A percentile compares a stretch with the other conserved stretches of the same genome.
Evolutionary conservation across 1,140 invertebrate genomes (phyloP).

Genomic region (Drosophila miranda): DNA sequence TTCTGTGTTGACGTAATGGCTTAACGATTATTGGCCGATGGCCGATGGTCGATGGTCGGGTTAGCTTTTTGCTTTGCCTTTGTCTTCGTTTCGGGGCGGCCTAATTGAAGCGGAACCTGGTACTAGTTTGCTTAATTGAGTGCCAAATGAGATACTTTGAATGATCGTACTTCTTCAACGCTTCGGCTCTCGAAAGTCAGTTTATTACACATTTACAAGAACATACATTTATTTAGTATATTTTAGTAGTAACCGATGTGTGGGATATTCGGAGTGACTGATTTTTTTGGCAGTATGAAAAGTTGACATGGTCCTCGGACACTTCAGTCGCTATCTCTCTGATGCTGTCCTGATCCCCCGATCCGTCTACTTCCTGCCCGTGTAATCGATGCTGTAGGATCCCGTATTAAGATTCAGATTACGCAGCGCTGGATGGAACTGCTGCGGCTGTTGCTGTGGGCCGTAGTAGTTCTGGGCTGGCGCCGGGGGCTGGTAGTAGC

Average conservation of each 20-base stretch:
- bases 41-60: constrained; percentile 41
- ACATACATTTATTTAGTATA: constrained; percentile 36
- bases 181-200: constrained; percentile 41
- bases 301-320: constrained; percentile 66
- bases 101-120: constrained; percentile 67
- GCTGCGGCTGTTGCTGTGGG: constrained; percentile 71
- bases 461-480: constrained; percentile 59
- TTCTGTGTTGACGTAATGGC: constrained; percentile 72
- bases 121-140: constrained; percentile 31
- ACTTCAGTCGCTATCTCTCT: constrained; percentile 70
- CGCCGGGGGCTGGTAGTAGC: constrained; percentile 80
- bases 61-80: constrained; percentile 19
- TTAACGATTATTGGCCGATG: constrained; percentile 53
- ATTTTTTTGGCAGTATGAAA: constrained; percentile 72
- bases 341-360: constrained; percentile 5
- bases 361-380: constrained; percentile 68
- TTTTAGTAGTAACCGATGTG: constrained; percentile 21
- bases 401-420: constrained; percentile 76
- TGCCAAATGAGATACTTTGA: constrained; percentile 43
- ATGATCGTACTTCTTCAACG: constrained; percentile 32
- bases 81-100: constrained; percentile 19
- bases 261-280: constrained; percentile 60
- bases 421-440: constrained; percentile 74
- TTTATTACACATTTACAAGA: constrained; percentile 57
- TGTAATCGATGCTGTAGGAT: constrained; percentile 81